Evolutionary conservation across 2,113 vertebrate genomes (phyloP), one percentile per base, ranked within the genome.

Genomic region (Macrotis lagotis): DNA sequence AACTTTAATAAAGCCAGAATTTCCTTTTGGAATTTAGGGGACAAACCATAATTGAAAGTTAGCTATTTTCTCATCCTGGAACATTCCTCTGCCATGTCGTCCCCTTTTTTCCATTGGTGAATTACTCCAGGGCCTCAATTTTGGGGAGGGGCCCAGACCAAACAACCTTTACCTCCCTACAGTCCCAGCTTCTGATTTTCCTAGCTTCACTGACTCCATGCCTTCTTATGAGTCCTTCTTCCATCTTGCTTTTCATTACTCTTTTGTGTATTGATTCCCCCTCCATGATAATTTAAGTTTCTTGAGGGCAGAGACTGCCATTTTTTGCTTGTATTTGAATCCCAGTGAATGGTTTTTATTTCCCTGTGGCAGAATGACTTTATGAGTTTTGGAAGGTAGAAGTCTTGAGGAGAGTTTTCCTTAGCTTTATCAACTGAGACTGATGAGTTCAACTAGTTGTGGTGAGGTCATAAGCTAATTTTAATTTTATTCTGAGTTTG

Each of bases 1-100:
- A 90, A 8, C 44, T 92, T 51, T 50, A 31, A 53, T 92, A 94
- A 96, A 48, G 50, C 12, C 92, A 91, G 2, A 95, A 51, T 25
- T 92, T 92, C 92, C 89, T 55, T 96, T 94, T 83, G n/a, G 66
- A 83, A 83, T 83, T 24, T 93, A 95, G 48, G 94, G 93, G 50
- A 92, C 90, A 74, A 96, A 91, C 47, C 83, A 50, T 94, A 95
- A 88, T 25, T 50, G 66, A 94, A 89, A 83, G 48, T 48, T 25
- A 19, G 22, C 50, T 51, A 44, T 96, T 59, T 89, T 90, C 51
- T 95, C 94, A 22, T 83, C n/a, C 1, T 24, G 19, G 66, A 83
- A 83, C 66, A 83, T 83, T 24, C 66, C 14, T 83, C 19, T n/a
- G 66, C 66, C 19, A 83, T 83, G 37, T 22, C 7, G 7, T 37